Evolutionary conservation across 2,113 vertebrate species (phyloP).

Genomic region (Rhea pennata): DNA sequence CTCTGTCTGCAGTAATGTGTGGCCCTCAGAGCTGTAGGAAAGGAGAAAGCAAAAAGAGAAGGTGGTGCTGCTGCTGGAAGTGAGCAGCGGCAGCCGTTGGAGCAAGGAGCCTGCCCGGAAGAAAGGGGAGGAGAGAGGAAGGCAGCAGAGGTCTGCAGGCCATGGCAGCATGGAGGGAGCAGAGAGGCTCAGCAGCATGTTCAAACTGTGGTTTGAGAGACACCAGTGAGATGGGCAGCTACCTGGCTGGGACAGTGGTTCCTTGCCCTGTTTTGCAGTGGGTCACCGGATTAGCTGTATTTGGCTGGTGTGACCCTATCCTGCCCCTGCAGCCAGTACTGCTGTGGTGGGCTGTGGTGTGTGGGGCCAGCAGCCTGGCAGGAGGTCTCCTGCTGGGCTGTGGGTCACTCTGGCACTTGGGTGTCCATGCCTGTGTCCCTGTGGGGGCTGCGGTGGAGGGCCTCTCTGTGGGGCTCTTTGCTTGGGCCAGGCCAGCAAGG

Average conservation of each 20-base stretch:
- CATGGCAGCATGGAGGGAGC: not conserved
- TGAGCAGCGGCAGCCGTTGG: not conserved
- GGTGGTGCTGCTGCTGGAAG: not conserved
- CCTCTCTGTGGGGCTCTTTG: not conserved
- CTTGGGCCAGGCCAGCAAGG: not conserved
- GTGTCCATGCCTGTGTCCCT: not conserved
- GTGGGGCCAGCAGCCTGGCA: not conserved
- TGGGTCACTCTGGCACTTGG: accelerated
- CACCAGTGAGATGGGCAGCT: not conserved
- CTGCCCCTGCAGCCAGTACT: not conserved
- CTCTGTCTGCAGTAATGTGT: not conserved
- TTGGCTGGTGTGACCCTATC: not conserved
- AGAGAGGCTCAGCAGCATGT: not conserved
- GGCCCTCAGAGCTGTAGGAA: not conserved
- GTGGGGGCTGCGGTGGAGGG: not conserved
- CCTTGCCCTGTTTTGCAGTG: not conserved
- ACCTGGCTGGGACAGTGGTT: not conserved
- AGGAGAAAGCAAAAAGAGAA: not conserved
- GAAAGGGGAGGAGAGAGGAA: not conserved
- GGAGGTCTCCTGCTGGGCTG: not conserved
- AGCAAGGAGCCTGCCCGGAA: not conserved
- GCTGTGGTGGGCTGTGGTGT: not conserved
- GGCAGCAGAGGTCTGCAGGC: not conserved
- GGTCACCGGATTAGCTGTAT: not conserved
- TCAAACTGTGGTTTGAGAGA: not conserved